These are phyloP conservation scores for Strigops habroptila DNA, from an alignment of 2,113 vertebrate genomes.

Conservation along the genomic window DNA sequence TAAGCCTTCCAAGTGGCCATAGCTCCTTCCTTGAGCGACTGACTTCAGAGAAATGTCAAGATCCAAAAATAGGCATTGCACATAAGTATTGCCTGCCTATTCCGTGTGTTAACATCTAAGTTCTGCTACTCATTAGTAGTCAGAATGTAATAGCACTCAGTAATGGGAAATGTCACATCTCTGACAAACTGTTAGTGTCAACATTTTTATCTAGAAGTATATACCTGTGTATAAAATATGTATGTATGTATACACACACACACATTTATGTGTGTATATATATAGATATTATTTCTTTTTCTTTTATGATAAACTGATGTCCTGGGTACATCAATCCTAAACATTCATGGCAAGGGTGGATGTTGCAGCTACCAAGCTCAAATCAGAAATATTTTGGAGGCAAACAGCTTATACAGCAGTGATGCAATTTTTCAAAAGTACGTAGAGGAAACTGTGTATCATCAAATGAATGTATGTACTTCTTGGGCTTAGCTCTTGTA, in stretches of 20 bases:
- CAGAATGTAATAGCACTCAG: not conserved
- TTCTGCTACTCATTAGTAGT: not conserved
- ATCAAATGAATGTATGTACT: not conserved
- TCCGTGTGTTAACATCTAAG: not conserved
- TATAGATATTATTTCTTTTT: not conserved
- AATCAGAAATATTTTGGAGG: not conserved
- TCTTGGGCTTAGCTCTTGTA: not conserved
- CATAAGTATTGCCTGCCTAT: not conserved
- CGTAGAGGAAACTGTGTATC: not conserved
- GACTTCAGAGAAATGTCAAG: constrained; percentile 28
- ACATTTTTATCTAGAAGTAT: not conserved
- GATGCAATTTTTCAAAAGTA: not conserved
- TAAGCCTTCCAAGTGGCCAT: not conserved
- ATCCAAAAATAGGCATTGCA: not conserved
- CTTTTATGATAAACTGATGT: not conserved
- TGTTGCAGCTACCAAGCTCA: not conserved
- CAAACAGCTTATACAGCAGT: not conserved
- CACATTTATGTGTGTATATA: not conserved
- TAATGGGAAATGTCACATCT: constrained; percentile 8
- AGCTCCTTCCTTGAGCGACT: not conserved
- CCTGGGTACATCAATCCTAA: not conserved
- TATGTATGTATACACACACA: not conserved
- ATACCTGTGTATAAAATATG: not conserved
- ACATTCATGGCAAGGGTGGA: not conserved
- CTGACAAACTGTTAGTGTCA: not conserved